A percentile compares a stretch with the other conserved stretches of the same genome.
phyloP scores from a whole-genome alignment of 2,113 vertebrate genomes.

The Ploceus nigricollis region DNA sequence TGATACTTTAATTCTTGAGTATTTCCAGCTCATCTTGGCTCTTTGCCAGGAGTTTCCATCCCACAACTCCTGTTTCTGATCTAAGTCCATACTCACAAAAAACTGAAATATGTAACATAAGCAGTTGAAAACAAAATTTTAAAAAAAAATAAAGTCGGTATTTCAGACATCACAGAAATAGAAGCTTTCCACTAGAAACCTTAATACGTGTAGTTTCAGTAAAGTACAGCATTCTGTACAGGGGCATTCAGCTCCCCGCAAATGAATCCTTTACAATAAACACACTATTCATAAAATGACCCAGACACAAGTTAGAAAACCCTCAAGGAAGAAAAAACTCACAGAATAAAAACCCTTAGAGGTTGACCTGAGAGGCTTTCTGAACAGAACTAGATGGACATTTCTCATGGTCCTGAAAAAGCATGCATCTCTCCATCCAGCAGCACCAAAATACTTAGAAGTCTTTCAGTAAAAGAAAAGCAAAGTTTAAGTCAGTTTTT shows the following conservation, averaged over 20 bases:
- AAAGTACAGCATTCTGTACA: not conserved
- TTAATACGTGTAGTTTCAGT: rapidly evolving
- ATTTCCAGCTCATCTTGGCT: not conserved
- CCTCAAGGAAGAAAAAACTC: not conserved
- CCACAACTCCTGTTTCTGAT: not conserved
- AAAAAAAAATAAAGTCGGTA: not conserved
- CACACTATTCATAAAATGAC: not conserved
- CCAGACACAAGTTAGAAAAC: not conserved
- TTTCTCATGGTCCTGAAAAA: not conserved
- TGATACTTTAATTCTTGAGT: not conserved
- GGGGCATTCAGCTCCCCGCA: not conserved
- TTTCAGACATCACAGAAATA: not conserved
- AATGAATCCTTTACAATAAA: not conserved
- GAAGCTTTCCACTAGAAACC: not conserved
- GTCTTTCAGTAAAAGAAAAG: not conserved
- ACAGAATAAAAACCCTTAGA: not conserved
- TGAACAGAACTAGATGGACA: not conserved
- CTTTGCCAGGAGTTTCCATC: not conserved
- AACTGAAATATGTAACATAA: not conserved
- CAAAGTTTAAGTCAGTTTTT: not conserved
- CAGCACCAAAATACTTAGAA: not conserved
- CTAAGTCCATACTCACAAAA: not conserved
- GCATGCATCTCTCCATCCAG: not conserved
- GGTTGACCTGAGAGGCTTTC: not conserved
- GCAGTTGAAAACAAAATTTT: not conserved